Conservation (phyloP, 2,797 vertebrate species). For the Decapterus maruadsi region DNA sequence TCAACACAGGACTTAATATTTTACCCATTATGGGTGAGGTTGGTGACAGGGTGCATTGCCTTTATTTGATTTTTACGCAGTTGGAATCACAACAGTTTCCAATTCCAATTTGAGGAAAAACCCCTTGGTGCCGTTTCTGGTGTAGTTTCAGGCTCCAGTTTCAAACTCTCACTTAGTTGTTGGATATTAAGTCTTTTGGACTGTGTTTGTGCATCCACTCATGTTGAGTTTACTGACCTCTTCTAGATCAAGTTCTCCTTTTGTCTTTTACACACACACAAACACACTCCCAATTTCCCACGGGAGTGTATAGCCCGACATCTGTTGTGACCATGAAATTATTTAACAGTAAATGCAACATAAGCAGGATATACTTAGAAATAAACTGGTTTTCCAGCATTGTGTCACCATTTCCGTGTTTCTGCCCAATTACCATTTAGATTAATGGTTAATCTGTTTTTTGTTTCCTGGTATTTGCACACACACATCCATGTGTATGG, state of each 20-base stretch:
- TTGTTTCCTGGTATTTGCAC: conserved; percentile 67
- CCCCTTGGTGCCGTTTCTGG: not conserved
- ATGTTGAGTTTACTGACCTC: not conserved
- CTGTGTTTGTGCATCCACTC: conserved; percentile 3
- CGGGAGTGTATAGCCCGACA: not conserved
- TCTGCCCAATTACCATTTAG: not conserved
- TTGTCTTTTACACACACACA: not conserved
- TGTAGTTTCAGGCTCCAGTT: conserved; percentile 18
- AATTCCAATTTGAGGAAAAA: not conserved
- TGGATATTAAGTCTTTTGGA: not conserved
- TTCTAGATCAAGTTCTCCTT: not conserved
- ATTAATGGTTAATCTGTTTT: conserved; percentile 55
- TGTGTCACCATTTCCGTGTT: not conserved
- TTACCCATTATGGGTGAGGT: conserved; percentile 34
- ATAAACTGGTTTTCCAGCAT: not conserved
- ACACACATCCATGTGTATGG: not conserved
- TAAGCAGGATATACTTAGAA: not conserved
- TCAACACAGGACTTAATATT: conserved; percentile 44
- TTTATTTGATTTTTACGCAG: not conserved
- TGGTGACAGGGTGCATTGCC: not conserved
- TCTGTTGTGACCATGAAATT: not conserved
- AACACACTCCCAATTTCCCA: conserved; percentile 8
- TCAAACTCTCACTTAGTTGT: not conserved
- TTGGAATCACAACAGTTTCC: too few relatives aligned
- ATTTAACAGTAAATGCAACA: conserved; percentile 5